A percentile compares a stretch with the other conserved stretches of the same genome.
These are phyloP conservation scores for Centrocercus urophasianus DNA, from an alignment of 2,113 vertebrate species.

Conservation along the genomic window DNA sequence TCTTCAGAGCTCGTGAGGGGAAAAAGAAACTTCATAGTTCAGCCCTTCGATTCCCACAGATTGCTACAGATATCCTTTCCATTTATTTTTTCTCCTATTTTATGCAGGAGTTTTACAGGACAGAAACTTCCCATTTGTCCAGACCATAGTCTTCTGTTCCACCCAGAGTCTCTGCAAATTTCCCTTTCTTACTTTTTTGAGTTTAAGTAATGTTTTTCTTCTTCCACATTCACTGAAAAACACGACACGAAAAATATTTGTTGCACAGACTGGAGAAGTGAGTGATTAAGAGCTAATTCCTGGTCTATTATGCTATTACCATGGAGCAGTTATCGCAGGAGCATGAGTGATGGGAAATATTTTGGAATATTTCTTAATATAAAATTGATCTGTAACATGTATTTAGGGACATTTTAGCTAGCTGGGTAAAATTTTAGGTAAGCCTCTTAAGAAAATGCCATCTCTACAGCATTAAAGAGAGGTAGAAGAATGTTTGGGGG, in stretches of 20 bases:
- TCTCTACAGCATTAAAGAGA: neutral
- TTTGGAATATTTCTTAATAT: neutral
- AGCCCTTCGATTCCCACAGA: neutral
- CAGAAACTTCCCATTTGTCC: slow-evolving; percentile 7
- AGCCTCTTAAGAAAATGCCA: neutral
- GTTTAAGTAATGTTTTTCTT: neutral
- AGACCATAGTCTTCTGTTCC: neutral
- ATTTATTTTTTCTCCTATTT: neutral
- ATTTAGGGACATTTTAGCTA: neutral
- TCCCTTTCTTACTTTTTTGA: neutral
- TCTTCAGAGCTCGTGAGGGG: neutral
- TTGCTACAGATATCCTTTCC: neutral
- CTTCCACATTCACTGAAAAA: neutral
- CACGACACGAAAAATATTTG: neutral
- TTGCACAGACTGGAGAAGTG: neutral
- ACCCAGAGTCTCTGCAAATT: neutral
- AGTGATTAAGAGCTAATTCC: neutral
- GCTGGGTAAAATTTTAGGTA: neutral
- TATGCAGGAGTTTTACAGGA: neutral
- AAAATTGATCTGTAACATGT: accelerated
- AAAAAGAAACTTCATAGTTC: neutral
- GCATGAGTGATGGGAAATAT: neutral
- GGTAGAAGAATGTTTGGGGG: neutral
- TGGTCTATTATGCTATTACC: neutral
- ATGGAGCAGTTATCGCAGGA: neutral